Evolutionary conservation across 2,113 vertebrate species (phyloP).

Genomic region (Enhydra lutris): DNA sequence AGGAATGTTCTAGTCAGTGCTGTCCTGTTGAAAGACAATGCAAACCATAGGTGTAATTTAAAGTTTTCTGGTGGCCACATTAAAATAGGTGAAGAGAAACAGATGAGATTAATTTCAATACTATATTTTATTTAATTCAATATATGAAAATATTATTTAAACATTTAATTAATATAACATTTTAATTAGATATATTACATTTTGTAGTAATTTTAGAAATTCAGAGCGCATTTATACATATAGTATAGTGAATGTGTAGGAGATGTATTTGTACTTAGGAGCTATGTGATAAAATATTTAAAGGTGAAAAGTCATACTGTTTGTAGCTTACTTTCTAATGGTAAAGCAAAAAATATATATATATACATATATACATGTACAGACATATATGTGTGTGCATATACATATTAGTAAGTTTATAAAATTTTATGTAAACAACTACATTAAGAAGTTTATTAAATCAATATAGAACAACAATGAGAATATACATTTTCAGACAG

Average conservation of each 20-base stretch:
- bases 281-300: background rate
- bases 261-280: background rate
- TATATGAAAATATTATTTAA: background rate
- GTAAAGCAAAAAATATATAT: background rate
- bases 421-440: conserved; percentile 10
- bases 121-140: background rate
- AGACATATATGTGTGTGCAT: background rate
- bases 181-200: background rate
- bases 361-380: background rate
- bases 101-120: background rate
- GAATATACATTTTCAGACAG: background rate
- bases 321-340: background rate
- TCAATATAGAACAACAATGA: background rate
- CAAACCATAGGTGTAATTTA: background rate
- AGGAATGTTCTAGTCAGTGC: background rate
- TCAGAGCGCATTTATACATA: background rate
- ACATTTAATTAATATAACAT: background rate
- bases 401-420: background rate
- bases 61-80: background rate
- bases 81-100: background rate
- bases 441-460: background rate
- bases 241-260: background rate
- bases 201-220: background rate
- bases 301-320: background rate
- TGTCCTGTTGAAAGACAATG: background rate